Evolutionary conservation across 2,888 invertebrate species (phyloP), one percentile per base, ranked within the genome.

Genomic region (Aspidapion aeneum): DNA sequence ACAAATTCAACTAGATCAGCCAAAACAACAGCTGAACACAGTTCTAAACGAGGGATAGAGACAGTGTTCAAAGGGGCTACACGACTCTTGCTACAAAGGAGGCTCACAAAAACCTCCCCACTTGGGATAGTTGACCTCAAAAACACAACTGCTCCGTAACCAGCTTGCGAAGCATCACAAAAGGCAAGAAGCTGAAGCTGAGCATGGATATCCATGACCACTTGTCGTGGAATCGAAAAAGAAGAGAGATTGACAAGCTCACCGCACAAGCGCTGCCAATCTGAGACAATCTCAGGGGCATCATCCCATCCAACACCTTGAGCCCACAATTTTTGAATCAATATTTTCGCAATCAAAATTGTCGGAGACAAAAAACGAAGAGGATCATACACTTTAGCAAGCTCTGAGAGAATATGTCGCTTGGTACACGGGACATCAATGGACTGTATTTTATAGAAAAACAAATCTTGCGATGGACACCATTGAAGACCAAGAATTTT

Each of bases 401-500:
- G 49, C 49, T 48, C n/a, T 9, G 49, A 48, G n/a, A 48, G n/a
- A n/a, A 48, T 52, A 19, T 52, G 7, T 17, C 52, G 5, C n/a
- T 52, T 52, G 52, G 52, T 52, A 19, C 52, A 52, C 3, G 17
- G 17, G 5, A 3, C n/a, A n/a, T 52, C 52, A 5, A 18, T 52
- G n/a, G 19, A n/a, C 52, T 19, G 17, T 7, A 52, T n/a, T 5
- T 5, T 9, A 19, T 18, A 52, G 19, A 17, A 19, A 19, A 52
- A 52, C 3, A 3, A 18, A 52, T 52, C 52, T 9, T 5, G n/a
- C 3, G 52, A 9, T 5, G 52, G 52, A 52, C n/a, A 5, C 52
- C 52, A 52, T 5, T n/a, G n/a, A 3, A 52, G 17, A 9, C 19
- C 52, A 9, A 52, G 70, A 73, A 68, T 67, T 67, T 68, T 69